Conservation (phyloP, 2,797 vertebrate species). For the Spatula versicolor region DNA sequence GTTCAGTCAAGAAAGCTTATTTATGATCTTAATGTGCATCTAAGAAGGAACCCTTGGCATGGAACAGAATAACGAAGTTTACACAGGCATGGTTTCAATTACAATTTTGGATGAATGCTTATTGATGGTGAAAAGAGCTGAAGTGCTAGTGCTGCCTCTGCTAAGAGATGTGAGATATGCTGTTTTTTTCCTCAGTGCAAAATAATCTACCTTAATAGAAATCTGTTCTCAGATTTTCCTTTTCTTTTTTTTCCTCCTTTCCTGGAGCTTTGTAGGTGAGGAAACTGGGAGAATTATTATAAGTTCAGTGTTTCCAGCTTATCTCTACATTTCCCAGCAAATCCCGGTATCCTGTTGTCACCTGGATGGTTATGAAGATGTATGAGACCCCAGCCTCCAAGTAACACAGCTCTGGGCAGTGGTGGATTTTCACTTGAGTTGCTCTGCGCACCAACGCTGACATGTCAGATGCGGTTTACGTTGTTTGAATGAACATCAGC, state of each 20-base stretch:
- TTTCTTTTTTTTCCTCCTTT: background rate
- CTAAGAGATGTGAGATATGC: background rate
- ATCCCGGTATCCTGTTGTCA: slow-evolving; percentile 53
- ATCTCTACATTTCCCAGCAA: background rate
- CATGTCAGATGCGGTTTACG: slow-evolving; percentile 74
- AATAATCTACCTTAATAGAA: background rate
- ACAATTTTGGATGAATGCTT: background rate
- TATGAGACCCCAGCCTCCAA: slow-evolving; percentile 43
- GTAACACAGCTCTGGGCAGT: slow-evolving; percentile 63
- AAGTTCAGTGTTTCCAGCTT: background rate
- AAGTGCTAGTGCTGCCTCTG: background rate
- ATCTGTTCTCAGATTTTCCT: background rate
- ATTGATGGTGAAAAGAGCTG: background rate
- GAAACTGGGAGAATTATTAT: background rate
- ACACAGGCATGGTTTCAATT: slow-evolving; percentile 16
- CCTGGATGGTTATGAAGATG: slow-evolving; percentile 61
- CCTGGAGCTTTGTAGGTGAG: background rate
- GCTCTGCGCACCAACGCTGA: slow-evolving; percentile 27
- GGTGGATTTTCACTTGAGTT: slow-evolving; percentile 57
- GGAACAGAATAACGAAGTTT: slow-evolving; percentile 13
- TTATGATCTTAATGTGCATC: slow-evolving; percentile 14
- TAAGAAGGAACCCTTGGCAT: background rate
- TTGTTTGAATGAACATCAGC: slow-evolving; percentile 67
- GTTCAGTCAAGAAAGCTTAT: slow-evolving; percentile 35
- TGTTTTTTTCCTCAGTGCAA: background rate